Percentiles rank a stretch among this genome's conserved stretches.
Evolutionary conservation across 2,113 vertebrate species (phyloP).

Genomic region (Cacatua alba): DNA sequence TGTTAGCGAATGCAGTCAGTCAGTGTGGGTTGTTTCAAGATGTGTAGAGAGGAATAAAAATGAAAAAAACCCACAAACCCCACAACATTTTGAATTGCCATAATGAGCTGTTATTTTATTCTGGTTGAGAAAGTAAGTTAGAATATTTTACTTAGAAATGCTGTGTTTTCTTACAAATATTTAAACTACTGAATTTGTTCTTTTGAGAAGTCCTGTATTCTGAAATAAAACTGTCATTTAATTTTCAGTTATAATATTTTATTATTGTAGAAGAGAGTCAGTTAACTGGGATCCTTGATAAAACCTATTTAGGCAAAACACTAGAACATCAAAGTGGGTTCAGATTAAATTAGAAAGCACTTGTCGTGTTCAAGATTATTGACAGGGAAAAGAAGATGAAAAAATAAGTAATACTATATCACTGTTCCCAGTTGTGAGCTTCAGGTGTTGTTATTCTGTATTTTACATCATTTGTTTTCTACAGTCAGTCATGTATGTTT

Average conservation of each 20-base stretch:
- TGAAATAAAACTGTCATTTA: neutral
- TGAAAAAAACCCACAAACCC: accelerated
- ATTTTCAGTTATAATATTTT: slow-evolving; percentile 2
- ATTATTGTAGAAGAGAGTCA: neutral
- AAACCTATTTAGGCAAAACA: neutral
- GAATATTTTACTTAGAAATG: neutral
- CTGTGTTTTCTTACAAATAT: neutral
- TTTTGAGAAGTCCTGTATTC: neutral
- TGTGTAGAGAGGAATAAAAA: neutral
- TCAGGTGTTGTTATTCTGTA: neutral
- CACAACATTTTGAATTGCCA: neutral
- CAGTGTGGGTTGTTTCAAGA: neutral
- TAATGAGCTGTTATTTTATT: neutral
- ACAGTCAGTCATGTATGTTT: neutral
- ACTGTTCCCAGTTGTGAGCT: neutral
- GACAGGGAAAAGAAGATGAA: neutral
- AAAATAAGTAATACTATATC: neutral
- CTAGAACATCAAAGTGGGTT: neutral
- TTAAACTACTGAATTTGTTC: neutral
- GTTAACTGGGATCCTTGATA: neutral
- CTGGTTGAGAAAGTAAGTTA: neutral
- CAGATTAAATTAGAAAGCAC: neutral
- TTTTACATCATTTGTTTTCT: neutral
- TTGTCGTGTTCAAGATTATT: neutral
- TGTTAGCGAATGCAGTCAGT: neutral